Conservation (phyloP, 2,888 invertebrate genomes). For the Spodoptera picta region DNA sequence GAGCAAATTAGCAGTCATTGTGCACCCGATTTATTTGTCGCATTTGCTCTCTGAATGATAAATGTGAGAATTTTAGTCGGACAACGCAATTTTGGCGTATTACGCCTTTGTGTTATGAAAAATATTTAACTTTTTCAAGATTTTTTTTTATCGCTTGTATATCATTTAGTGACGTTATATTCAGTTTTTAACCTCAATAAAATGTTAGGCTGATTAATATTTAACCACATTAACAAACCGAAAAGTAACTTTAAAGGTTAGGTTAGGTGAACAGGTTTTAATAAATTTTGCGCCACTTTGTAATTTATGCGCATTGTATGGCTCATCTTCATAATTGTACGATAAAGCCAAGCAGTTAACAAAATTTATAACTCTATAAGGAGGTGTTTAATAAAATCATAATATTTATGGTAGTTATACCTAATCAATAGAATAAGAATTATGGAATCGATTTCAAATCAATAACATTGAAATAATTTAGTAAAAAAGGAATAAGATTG, state of each 20-base stretch:
- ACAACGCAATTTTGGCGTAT: conserved; percentile 53
- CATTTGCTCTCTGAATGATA: conserved; percentile 75
- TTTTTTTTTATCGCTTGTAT: conserved; percentile 1
- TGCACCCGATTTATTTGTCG: conserved; percentile 83
- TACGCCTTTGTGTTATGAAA: conserved; percentile 15
- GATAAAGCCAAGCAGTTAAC: conserved; percentile 36
- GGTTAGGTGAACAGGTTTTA: conserved; percentile 17
- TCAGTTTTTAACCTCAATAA: not conserved
- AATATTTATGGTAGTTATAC: conserved; percentile 11
- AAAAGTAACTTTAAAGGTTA: conserved; percentile 3
- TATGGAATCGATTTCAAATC: not conserved
- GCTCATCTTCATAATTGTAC: conserved; percentile 41
- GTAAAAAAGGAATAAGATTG: too few species aligned
- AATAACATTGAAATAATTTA: too few species aligned
- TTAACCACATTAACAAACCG: too few species aligned
- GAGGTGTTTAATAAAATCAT: conserved; percentile 27
- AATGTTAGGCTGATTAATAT: not conserved
- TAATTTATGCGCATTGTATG: conserved; percentile 27
- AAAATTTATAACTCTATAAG: conserved; percentile 41
- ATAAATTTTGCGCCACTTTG: conserved; percentile 14
- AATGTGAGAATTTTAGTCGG: conserved; percentile 80
- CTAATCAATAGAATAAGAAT: not conserved
- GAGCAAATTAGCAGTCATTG: conserved; percentile 88
- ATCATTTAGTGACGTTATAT: not conserved
- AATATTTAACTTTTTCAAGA: conserved; percentile 15